Base-by-base conservation (phyloP, 30 jellyfish, hydroid and myxozoan species). In the Sanderia malayensis region DNA sequence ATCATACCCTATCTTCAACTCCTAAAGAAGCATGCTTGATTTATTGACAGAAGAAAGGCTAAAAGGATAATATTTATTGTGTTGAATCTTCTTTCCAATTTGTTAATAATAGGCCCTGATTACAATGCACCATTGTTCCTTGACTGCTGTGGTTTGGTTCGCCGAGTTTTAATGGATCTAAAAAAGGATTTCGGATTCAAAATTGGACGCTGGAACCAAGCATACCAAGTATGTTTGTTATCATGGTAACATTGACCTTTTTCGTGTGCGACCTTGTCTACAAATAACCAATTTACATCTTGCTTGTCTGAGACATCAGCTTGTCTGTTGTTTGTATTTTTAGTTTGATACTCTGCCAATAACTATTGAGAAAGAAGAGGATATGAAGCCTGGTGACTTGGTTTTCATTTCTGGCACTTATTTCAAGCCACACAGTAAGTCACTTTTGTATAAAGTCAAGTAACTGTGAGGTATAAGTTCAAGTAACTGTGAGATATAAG, bases 151-250 rank as follows among this genome's bases (percentile, higher is more conserved):
- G 97, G 85, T 10, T 63, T 89, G 82, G 93, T 89, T 11, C 60
- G 97, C 22, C 71, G 77, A 18, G 94, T 76, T 3, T 33, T 81
- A 46, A n/a, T 1, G 21, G 95, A 89, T 74, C 13, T 89, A 73
- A 70, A 61, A 45, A 68, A 81, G n/a, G 93, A 81, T 3, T 45
- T 89, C 67, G 97, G 97, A 15, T 89, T 89, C 80, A 25, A 64
- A 6, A 71, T 89, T 70, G 97, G 97, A 9, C 73, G 80, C 29
- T 75, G 97, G 93, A 89, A 89, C 41, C 97, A 89, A 77, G 89
- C 94, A 0, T 89, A 89, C 62, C 85, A 60, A 95, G 97, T 82
- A 37, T 13, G 46, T 24, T 11, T 37, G n/a, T n/a, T n/a, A n/a
- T n/a, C n/a, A n/a, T n/a, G n/a, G n/a, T n/a, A n/a, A n/a, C n/a